phyloP scores from a whole-genome alignment of 1,140 invertebrate genomes.

The Drosophila lowei region DNA sequence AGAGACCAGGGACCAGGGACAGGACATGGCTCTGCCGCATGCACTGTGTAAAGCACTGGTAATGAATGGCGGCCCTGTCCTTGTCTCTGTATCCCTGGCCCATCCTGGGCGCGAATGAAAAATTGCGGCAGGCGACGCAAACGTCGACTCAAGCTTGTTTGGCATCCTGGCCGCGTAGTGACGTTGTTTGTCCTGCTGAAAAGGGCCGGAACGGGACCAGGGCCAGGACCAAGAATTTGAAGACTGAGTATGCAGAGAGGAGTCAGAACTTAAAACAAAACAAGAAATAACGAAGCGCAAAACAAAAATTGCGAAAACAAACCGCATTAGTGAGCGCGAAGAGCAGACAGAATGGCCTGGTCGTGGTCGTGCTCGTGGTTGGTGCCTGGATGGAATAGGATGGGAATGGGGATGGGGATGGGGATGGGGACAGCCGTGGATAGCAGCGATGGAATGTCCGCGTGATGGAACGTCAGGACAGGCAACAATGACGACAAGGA shows the following conservation, averaged over 20 bases:
- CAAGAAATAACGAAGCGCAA: constrained; percentile 75
- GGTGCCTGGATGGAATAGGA: neutral
- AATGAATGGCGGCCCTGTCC: constrained; percentile 66
- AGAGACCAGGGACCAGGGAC: constrained; percentile 6
- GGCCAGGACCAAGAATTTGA: constrained; percentile 4
- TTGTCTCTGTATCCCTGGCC: constrained; percentile 22
- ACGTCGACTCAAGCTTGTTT: constrained; percentile 71
- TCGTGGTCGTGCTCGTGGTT: neutral
- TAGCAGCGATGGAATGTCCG: constrained; percentile 33
- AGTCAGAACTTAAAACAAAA: constrained; percentile 65
- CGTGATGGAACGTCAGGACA: constrained; percentile 60
- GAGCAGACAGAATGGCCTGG: constrained; percentile 5
- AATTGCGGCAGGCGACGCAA: constrained; percentile 58
- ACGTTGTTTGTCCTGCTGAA: constrained; percentile 69
- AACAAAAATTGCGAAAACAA: constrained; percentile 72
- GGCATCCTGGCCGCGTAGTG: constrained; percentile 74
- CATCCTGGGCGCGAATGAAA: constrained; percentile 61
- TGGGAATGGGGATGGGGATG: neutral
- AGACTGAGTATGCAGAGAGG: constrained; percentile 5
- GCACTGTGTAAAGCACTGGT: constrained; percentile 59
- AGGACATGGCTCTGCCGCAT: constrained; percentile 43
- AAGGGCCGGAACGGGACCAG: constrained; percentile 18
- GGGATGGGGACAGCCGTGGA: neutral
- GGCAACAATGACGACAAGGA: constrained; percentile 64
- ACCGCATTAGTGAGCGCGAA: constrained; percentile 69